Percentiles rank a stretch among this genome's conserved stretches.
Evolutionary conservation across 1,140 invertebrate genomes (phyloP).

Genomic region (Heliconius hewitsoni): DNA sequence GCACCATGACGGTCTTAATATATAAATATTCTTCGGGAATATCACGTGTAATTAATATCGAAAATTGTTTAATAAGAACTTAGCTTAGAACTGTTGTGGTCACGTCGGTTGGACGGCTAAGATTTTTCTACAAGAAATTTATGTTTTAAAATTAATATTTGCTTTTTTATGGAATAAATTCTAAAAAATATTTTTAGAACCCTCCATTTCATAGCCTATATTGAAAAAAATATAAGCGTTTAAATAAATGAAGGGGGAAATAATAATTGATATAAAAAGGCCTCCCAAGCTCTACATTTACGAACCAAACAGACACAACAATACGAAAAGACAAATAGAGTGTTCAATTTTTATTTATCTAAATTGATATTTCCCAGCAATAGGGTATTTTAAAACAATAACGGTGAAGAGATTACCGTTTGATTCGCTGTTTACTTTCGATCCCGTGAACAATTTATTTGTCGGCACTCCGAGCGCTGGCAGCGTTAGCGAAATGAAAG

Average conservation of each 20-base stretch:
- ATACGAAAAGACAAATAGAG: constrained; percentile 7
- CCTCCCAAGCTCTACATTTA: not conserved
- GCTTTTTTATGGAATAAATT: too few relatives aligned
- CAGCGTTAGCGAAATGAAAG: constrained; percentile 27
- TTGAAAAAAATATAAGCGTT: too few relatives aligned
- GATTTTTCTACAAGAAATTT: too few relatives aligned
- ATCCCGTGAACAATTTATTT: constrained; percentile 39
- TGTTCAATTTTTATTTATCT: constrained; percentile 14
- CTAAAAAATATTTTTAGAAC: too few relatives aligned
- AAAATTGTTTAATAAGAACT: too few relatives aligned
- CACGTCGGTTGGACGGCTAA: too few relatives aligned
- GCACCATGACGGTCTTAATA: not conserved
- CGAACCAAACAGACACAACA: not conserved
- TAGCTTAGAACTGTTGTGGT: too few relatives aligned
- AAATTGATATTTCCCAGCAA: constrained; percentile 26
- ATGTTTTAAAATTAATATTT: too few relatives aligned
- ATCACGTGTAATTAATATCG: too few relatives aligned
- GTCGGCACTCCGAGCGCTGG: constrained; percentile 13
- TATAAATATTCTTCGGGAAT: not conserved
- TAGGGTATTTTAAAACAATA: constrained; percentile 33
- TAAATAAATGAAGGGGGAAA: not conserved
- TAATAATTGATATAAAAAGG: too few relatives aligned
- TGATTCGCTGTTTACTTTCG: constrained; percentile 33
- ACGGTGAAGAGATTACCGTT: constrained; percentile 25
- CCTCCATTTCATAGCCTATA: too few relatives aligned